Base-by-base conservation (phyloP, 2,888 invertebrate genomes). In the Hecatera dysodea region DNA sequence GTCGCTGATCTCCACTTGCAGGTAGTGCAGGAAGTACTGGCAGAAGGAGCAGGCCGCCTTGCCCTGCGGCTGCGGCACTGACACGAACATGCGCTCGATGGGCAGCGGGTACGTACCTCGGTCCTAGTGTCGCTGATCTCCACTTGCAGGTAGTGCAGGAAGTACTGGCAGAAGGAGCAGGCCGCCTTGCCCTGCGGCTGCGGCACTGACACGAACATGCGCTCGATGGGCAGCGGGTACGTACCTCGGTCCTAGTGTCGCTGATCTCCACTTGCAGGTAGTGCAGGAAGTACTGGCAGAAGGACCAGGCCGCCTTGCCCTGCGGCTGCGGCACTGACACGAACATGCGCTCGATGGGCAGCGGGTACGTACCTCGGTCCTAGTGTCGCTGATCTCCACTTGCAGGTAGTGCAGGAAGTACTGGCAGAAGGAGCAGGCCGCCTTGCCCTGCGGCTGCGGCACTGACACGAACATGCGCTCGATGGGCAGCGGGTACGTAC, bases 281-380 rank as follows among this genome's bases (percentile, higher is more conserved):
- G 89, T 98, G 98, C 84, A 98, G 92, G 91, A 98, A 96, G 92
- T 98, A 98, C 93, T 98, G 97, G 89, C 99, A 99, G 90, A 98
- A 96, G 39, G 97, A 97, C 91, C 99, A 98, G 1, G 95, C 90
- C 78, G 97, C 89, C 86, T 96, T 94, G 63, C 84, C 87, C 15
- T 86, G 61, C 3, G 72, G 65, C 29, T 62, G 89, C 0, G 93
- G 92, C 29, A 87, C 57, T 0, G 85, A 61, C 17, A 94, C 89
- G 81, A 93, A 91, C 91, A 96, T 93, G 53, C 96, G 92, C 80
- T 96, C 96, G 17, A 96, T 87, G 11, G 96, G 96, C 65, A 97
- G 90, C 19, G 95, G 94, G 93, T 39, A 42, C 39, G 27, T 57
- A 24, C 42, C 95, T 98, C 98, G 17, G 96, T 97, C 46, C 91